Base-by-base conservation (phyloP, 2,888 invertebrate genomes). In the Stenchaetothrips biformis region DNA sequence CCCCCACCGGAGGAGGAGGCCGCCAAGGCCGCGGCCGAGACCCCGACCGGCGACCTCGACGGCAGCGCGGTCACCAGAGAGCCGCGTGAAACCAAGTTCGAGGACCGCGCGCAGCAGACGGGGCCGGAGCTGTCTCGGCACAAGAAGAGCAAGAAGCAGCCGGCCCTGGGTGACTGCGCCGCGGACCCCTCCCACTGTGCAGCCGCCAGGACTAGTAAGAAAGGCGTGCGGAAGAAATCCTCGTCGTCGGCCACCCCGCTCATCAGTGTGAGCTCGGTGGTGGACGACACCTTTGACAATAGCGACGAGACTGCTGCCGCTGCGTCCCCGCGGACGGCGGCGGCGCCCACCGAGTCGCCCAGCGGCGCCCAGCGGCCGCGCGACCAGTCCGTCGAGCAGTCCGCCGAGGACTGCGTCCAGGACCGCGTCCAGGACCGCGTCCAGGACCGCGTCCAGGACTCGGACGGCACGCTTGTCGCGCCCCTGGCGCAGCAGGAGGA, bases 191-290 rank as follows among this genome's bases (percentile, higher is more conserved):
- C 86, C 83, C 86, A 85, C 81, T 27, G 80, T 79, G 48, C 80
- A 79, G 81, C 48, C 80, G 25, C 80, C 59, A 48, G 80, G 81
- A 74, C 79, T 80, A 78, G 67, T 78, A 59, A 80, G 79, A 79
- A 81, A 81, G 80, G 78, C 27, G 78, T 80, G 25, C 80, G 82
- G 48, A 83, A 82, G 79, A 83, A 83, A 80, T 82, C 83, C 62
- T 87, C 86, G 84, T 86, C 88, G 80, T 86, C 88, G 81, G 87
- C 86, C 62, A 88, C 92, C 85, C 87, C 92, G 86, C 89, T 91
- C 81, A 93, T 93, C 85, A 93, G 92, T 88, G 92, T 93, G 82
- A 93, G 92, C 88, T 92, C 92, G 49, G 93, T 91, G 83, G 90
- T 90, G 79, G 92, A 92, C 84, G 92, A 92, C 81, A 83, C 87